phyloP scores from a whole-genome alignment of 2,797 vertebrate genomes.

The Clarias platycephalus region DNA sequence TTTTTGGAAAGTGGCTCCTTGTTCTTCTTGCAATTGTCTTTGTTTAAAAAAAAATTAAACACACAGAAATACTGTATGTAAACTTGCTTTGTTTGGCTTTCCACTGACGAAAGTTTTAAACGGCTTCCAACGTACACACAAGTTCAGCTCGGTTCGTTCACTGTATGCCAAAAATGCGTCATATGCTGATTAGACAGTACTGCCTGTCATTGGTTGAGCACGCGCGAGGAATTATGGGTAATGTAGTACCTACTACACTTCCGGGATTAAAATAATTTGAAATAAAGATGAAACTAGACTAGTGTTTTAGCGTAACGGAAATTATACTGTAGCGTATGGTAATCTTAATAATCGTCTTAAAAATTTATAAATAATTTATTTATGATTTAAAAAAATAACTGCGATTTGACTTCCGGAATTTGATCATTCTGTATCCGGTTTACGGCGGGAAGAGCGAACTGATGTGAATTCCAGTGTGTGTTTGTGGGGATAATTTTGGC shows the following conservation, averaged over 20 bases:
- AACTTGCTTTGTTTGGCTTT: too few relatives aligned
- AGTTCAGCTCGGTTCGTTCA: too few relatives aligned
- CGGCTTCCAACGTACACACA: too few relatives aligned
- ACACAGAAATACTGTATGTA: too few relatives aligned
- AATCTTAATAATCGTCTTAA: background rate
- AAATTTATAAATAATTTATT: background rate
- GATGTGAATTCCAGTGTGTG: background rate
- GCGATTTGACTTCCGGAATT: background rate
- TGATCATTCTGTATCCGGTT: constrained; percentile 10
- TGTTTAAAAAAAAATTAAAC: too few relatives aligned
- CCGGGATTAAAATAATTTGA: background rate
- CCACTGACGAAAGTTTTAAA: too few relatives aligned
- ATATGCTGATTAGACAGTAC: too few relatives aligned
- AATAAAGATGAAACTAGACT: background rate
- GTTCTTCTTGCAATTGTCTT: too few relatives aligned
- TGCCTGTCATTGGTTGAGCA: background rate
- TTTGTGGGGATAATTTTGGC: background rate
- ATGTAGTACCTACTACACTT: background rate
- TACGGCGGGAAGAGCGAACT: constrained; percentile 19
- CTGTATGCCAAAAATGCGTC: too few relatives aligned
- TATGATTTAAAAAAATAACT: background rate
- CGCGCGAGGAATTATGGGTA: background rate
- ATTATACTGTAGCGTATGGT: background rate
- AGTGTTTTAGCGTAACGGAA: background rate
- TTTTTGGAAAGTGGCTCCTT: too few relatives aligned